These are phyloP conservation scores for Mallotus villosus DNA, from an alignment of 2,797 vertebrate genomes.

Conservation along the genomic window DNA sequence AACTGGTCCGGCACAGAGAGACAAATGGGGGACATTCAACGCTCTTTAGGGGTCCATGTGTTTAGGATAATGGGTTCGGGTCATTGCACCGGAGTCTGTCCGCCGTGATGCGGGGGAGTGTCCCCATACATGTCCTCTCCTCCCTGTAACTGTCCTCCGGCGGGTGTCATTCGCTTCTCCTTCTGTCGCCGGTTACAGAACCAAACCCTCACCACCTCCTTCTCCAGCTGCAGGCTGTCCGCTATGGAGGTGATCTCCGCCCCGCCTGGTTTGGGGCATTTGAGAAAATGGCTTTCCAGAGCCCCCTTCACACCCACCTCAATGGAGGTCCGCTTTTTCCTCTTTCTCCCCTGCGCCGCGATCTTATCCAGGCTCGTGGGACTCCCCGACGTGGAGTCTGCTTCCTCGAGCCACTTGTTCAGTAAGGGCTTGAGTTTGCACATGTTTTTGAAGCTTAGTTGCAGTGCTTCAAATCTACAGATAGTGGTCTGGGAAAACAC, in stretches of 20 bases:
- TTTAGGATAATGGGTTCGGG: conserved; percentile 37
- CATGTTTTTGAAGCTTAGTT: conserved; percentile 99
- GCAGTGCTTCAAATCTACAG: conserved; percentile 97
- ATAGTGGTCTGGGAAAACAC: conserved; percentile 98
- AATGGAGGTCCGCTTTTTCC: conserved; percentile 98
- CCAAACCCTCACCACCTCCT: conserved; percentile 99
- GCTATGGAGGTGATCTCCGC: conserved; percentile 95
- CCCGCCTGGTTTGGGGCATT: conserved; percentile 96
- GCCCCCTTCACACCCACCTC: conserved; percentile 98
- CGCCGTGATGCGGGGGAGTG: conserved; percentile 94
- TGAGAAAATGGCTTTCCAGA: conserved; percentile 98
- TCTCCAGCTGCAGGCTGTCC: conserved; percentile 98
- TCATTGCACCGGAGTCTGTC: conserved; percentile 97
- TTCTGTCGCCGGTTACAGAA: conserved; percentile 99
- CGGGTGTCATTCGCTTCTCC: conserved; percentile 98
- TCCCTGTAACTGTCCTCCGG: conserved; percentile 88
- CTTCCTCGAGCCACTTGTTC: conserved; percentile 99
- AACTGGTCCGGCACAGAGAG: conserved; percentile 71
- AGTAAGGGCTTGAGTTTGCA: conserved; percentile 98
- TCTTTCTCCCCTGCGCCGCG: conserved; percentile 94
- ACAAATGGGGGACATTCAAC: conserved; percentile 58
- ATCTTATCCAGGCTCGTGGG: conserved; percentile 99
- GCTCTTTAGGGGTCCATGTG: conserved; percentile 53
- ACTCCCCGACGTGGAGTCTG: conserved; percentile 95
- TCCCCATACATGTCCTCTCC: conserved; percentile 97